phyloP scores from a whole-genome alignment of 2,888 invertebrate genomes.

The Drosophila macrothrix region DNA sequence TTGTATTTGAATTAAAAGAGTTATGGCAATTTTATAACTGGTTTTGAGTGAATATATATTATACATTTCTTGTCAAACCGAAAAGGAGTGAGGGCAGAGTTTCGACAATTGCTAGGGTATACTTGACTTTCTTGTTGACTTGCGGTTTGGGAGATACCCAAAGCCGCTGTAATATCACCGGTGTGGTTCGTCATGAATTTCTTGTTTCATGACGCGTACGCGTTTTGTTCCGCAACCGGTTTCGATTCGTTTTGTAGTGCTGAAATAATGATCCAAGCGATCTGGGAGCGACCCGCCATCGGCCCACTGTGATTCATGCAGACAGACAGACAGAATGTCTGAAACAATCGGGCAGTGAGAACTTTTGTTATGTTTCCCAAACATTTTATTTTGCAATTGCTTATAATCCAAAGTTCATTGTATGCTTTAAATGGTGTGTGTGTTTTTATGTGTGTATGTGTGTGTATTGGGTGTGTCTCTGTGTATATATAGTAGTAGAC shows the following conservation, averaged over 20 bases:
- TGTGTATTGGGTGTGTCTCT: constrained; percentile 18
- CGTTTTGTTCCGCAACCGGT: constrained; percentile 57
- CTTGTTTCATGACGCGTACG: constrained; percentile 51
- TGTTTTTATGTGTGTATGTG: constrained; percentile 19
- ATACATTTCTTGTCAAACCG: background rate
- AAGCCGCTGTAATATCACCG: constrained; percentile 30
- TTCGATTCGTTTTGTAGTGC: background rate
- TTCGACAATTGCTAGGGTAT: constrained; percentile 20
- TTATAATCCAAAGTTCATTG: constrained; percentile 45
- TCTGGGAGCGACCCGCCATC: constrained; percentile 28
- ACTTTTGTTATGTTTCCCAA: constrained; percentile 48
- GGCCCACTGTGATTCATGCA: constrained; percentile 41
- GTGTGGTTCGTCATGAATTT: constrained; percentile 54
- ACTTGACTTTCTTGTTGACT: constrained; percentile 33
- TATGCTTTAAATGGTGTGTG: constrained; percentile 18
- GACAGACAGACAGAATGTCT: constrained; percentile 39
- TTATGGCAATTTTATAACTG: background rate
- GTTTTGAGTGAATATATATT: background rate
- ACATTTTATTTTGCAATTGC: constrained; percentile 58
- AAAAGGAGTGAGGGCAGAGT: background rate
- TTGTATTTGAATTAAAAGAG: background rate
- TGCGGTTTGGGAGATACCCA: constrained; percentile 68
- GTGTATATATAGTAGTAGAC: constrained; percentile 1
- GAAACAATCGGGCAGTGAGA: constrained; percentile 18
- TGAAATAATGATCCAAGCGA: constrained; percentile 14